Conservation (phyloP, 2,113 vertebrate species). For the Hystrix brachyura region DNA sequence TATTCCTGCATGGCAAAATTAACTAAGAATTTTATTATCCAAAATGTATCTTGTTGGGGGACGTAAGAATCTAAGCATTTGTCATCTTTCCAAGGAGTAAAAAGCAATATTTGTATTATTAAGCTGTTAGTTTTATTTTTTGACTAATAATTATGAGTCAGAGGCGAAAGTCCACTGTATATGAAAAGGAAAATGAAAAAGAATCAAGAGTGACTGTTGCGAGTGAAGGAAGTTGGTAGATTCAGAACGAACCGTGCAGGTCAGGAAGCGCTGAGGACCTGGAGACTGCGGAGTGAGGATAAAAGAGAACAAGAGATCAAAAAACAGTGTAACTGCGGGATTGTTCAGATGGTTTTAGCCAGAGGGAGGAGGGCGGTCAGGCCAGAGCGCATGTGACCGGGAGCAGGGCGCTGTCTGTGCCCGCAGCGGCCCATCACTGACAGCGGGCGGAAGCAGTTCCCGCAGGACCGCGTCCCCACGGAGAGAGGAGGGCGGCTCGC, state of each 20-base stretch:
- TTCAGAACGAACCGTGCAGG: background rate
- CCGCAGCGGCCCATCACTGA: too few species aligned
- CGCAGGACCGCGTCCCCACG: too few species aligned
- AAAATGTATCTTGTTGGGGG: background rate
- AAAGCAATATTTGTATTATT: background rate
- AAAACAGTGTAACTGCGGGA: background rate
- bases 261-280: background rate
- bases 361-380: background rate
- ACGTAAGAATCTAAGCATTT: background rate
- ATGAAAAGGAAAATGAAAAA: background rate
- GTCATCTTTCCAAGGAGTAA: background rate
- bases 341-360: conserved; percentile 50
- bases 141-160: background rate
- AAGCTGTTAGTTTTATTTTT: background rate
- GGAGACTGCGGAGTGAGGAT: background rate
- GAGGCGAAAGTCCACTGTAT: background rate
- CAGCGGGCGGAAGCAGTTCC: too few species aligned
- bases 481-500: too few species aligned
- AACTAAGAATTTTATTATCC: background rate
- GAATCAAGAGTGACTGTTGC: background rate
- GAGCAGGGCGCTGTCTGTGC: too few species aligned
- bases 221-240: background rate
- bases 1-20: background rate
- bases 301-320: accelerated
- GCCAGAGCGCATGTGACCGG: background rate